phyloP scores from a whole-genome alignment of 2,113 vertebrate species.

The Pangasianodon hypophthalmus region DNA sequence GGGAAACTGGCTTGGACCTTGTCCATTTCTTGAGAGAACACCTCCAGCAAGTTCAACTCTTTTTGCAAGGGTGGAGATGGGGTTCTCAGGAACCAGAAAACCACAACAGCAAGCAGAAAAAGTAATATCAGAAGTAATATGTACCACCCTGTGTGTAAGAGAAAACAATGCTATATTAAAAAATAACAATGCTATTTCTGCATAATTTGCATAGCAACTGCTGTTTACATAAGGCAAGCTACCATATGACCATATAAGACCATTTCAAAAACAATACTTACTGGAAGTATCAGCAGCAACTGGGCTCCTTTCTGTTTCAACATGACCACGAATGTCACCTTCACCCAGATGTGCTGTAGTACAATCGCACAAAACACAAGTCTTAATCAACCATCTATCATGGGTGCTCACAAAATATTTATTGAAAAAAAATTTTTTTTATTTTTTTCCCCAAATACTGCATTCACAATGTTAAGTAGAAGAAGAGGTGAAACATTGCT shows the following conservation, averaged over 20 bases:
- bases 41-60: neutral
- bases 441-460: neutral
- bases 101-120: neutral
- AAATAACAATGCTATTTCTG: neutral
- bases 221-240: neutral
- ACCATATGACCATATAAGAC: neutral
- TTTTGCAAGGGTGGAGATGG: neutral
- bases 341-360: neutral
- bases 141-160: neutral
- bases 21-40: conserved; percentile 65
- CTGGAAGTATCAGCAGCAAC: neutral
- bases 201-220: neutral
- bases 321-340: neutral
- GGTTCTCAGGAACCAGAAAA: too few relatives aligned
- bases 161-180: neutral
- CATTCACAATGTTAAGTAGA: neutral
- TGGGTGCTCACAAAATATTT: neutral
- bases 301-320: neutral
- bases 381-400: neutral
- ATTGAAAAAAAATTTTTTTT: too few relatives aligned
- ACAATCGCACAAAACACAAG: neutral
- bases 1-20: conserved; percentile 76
- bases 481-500: neutral
- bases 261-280: neutral
- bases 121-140: neutral